Conservation (phyloP, 2,797 vertebrate species). For the Podarcis siculus region DNA sequence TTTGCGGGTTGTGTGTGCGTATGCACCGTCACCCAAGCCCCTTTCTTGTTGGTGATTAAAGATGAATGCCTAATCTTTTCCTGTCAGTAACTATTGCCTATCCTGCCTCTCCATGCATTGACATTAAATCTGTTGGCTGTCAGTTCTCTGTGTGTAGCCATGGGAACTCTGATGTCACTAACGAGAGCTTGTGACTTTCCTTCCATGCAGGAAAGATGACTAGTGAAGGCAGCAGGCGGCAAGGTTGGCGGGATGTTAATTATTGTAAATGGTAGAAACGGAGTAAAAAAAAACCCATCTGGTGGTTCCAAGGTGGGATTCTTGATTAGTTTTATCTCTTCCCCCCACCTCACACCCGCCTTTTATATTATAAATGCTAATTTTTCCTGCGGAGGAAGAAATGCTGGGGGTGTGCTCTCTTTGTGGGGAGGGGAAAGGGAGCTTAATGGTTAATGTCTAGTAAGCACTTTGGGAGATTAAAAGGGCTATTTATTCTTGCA, state of each 20-base stretch:
- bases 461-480: conserved; percentile 36
- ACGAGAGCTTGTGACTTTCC: background rate
- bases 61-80: background rate
- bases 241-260: conserved; percentile 14
- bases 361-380: background rate
- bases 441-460: conserved; percentile 21
- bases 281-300: accelerated
- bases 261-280: conserved; percentile 12
- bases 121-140: conserved; percentile 32
- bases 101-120: background rate
- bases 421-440: background rate
- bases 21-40: background rate
- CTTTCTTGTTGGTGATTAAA: background rate
- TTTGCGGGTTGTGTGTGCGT: background rate
- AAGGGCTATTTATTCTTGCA: conserved; percentile 30
- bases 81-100: accelerated
- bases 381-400: background rate
- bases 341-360: background rate
- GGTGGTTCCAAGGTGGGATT: background rate
- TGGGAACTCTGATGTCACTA: conserved; percentile 41
- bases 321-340: background rate
- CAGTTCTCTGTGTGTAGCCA: background rate
- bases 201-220: conserved; percentile 30
- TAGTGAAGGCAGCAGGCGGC: conserved; percentile 19
- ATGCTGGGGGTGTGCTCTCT: accelerated